These are phyloP conservation scores for Synergus gifuensis DNA, from an alignment of 2,888 invertebrate species.

Conservation along the genomic window DNA sequence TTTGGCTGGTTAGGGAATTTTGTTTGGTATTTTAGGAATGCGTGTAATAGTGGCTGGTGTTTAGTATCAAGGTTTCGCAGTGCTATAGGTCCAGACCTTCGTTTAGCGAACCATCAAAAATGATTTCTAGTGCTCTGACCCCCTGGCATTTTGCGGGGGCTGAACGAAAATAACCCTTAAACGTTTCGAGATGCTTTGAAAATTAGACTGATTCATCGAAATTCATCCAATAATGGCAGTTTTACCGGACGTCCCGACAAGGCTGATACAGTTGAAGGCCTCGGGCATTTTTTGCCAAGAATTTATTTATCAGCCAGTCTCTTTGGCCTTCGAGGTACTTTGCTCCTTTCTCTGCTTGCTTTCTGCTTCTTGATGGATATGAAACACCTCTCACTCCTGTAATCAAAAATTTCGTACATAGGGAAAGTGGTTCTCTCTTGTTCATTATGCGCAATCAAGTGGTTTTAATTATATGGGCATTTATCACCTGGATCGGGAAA, in stretches of 20 bases:
- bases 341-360: not conserved
- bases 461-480: not conserved
- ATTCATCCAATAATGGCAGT: constrained; percentile 54
- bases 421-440: no score
- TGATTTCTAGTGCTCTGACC: constrained; percentile 31
- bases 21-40: constrained; percentile 59
- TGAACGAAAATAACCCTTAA: constrained; percentile 51
- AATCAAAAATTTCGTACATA: not conserved
- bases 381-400: not conserved
- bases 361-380: not conserved
- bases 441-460: not conserved
- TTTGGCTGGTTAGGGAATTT: constrained; percentile 48
- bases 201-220: constrained; percentile 66
- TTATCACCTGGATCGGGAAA: no score
- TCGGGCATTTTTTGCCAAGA: constrained; percentile 43
- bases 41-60: constrained; percentile 45
- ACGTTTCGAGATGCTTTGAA: constrained; percentile 56
- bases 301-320: constrained; percentile 54
- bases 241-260: constrained; percentile 26
- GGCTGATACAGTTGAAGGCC: constrained; percentile 43
- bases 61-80: constrained; percentile 42
- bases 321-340: constrained; percentile 41
- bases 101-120: constrained; percentile 35
- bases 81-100: not conserved
- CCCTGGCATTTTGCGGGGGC: constrained; percentile 52